Evolutionary conservation across 2,797 vertebrate genomes (phyloP).

Genomic region (Hypotaenidia philippensis): DNA sequence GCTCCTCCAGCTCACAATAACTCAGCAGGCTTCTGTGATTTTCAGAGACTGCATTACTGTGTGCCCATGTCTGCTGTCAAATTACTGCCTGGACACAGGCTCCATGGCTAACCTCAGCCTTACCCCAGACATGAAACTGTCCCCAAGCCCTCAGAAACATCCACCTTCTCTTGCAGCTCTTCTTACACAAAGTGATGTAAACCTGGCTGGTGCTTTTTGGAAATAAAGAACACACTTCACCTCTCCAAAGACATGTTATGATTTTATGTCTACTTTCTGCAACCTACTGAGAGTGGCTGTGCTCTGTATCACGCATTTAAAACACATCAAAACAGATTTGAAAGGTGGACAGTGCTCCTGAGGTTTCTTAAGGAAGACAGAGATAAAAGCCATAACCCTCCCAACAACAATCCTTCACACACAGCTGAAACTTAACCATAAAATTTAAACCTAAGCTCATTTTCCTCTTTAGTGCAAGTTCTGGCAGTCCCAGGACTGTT

Average conservation of each 20-base stretch:
- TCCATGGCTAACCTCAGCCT: slow-evolving; percentile 24
- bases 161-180: not conserved
- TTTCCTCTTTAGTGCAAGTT: not conserved
- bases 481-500: not conserved
- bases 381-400: not conserved
- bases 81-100: slow-evolving; percentile 35
- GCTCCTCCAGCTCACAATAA: slow-evolving; percentile 65
- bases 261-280: not conserved
- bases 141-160: not conserved
- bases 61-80: slow-evolving; percentile 54
- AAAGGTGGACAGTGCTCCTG: not conserved
- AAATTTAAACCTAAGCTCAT: not conserved
- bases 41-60: slow-evolving; percentile 34
- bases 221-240: not conserved
- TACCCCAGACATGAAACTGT: slow-evolving; percentile 4
- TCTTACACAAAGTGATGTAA: not conserved
- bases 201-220: not conserved
- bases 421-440: not conserved
- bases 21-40: slow-evolving; percentile 64
- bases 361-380: slow-evolving; percentile 9
- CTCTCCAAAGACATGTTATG: not conserved
- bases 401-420: not conserved
- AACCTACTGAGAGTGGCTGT: not conserved
- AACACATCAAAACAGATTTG: not conserved
- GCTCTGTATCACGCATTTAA: not conserved